Evolutionary conservation across 2,888 invertebrate species (phyloP), one percentile per base, ranked within the genome.

Genomic region (Caenorhabditis zanzibari): DNA sequence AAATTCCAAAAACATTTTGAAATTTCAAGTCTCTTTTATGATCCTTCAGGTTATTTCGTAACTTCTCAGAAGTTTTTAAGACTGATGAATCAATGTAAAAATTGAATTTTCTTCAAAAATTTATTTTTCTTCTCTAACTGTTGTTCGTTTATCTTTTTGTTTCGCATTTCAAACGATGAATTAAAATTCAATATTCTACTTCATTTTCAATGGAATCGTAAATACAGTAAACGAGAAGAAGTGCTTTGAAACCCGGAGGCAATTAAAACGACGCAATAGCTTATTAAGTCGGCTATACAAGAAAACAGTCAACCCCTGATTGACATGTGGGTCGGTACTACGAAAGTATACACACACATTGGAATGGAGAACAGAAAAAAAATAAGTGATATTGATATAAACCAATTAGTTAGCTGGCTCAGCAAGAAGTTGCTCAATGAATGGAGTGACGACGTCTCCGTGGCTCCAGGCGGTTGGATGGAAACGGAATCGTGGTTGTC

Each of bases 401-500:
- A 12, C 12, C 54, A 61, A 10, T 69, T 66, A 79, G 59, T 83
- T 79, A 54, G 85, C 82, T 38, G 85, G 72, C 81, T 89, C 89
- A 58, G 82, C 82, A 35, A 91, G 74, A 52, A 91, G 88, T 68
- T 88, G 82, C 64, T 90, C 85, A 49, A 91, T 86, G 86, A 86
- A 91, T 19, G 89, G 87, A 75, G 89, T 88, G 32, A 92, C 90
- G 63, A 89, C 89, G 47, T 90, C 88, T 56, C 92, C 92, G 85
- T 92, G 90, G 54, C 88, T 88, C 92, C 92, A 92, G 38, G 90
- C 90, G 32, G 90, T 91, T 49, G 92, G 92, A 77, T 92, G 91
- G 91, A 92, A 92, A 22, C 92, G 91, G 89, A 86, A 92, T 32
- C 92, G 86, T 14, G 92, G 92, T 12, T 85, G 85, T 56, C 93